Conservation (phyloP, 2,888 invertebrate genomes). For the Habrosyne pyritoides region DNA sequence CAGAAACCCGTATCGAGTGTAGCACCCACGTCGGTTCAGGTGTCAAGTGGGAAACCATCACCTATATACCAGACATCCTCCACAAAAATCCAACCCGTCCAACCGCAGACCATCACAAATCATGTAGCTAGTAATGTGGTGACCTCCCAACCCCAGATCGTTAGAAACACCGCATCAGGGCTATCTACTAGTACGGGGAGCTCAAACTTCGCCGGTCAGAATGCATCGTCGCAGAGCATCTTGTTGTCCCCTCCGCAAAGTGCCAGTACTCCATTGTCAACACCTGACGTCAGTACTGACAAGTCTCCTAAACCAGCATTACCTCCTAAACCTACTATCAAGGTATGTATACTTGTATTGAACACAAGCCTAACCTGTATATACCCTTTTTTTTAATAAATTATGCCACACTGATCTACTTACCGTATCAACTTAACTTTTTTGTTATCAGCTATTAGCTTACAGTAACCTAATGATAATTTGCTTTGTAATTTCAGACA, state of each 20-base stretch:
- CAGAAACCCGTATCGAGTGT: constrained; percentile 95
- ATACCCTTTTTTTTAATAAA: no score
- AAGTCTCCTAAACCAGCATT: constrained; percentile 89
- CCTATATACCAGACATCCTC: constrained; percentile 92
- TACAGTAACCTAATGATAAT: no score
- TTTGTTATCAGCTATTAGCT: no score
- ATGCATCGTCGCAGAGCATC: constrained; percentile 71
- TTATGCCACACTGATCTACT: no score
- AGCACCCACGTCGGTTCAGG: constrained; percentile 90
- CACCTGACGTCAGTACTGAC: constrained; percentile 81
- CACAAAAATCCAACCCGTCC: constrained; percentile 91
- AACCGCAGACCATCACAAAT: constrained; percentile 87
- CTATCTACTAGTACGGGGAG: constrained; percentile 76
- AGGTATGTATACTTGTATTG: constrained; percentile 51
- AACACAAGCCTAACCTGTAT: no score
- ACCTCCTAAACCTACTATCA: constrained; percentile 92
- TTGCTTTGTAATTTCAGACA: constrained; percentile 56
- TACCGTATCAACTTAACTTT: no score
- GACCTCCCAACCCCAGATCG: constrained; percentile 79
- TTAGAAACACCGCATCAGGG: constrained; percentile 79
- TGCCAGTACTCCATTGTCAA: constrained; percentile 83
- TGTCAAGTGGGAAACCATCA: constrained; percentile 86
- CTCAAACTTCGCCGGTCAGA: constrained; percentile 65
- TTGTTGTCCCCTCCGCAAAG: constrained; percentile 85
- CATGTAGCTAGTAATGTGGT: constrained; percentile 74